Evolutionary conservation across 2,888 invertebrate genomes (phyloP).

Genomic region (Morinoia aosen): DNA sequence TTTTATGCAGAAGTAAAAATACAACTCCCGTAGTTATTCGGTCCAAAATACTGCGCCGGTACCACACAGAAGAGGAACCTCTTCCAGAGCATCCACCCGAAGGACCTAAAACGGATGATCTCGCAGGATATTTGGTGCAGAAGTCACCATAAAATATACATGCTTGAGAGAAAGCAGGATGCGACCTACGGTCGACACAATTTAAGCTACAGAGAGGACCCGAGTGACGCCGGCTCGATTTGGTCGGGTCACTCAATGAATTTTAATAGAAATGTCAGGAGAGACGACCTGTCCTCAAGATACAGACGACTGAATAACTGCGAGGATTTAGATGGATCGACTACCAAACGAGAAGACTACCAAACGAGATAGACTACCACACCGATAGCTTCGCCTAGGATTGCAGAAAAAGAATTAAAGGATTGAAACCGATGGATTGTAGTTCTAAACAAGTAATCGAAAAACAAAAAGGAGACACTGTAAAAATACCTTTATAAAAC

Average conservation of each 20-base stretch:
- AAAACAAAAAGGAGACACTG: neutral
- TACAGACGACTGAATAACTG: neutral
- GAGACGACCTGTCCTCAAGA: neutral
- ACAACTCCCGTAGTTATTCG: neutral
- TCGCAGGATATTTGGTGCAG: neutral
- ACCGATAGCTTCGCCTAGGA: neutral
- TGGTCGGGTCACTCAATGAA: neutral
- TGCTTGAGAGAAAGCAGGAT: neutral
- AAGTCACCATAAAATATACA: neutral
- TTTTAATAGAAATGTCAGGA: constrained; percentile 12
- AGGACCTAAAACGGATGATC: neutral
- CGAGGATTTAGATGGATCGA: neutral
- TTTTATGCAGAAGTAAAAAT: neutral
- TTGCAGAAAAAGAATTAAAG: neutral
- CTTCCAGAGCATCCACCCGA: neutral
- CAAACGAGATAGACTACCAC: neutral
- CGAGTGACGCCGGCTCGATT: neutral
- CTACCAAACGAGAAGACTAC: neutral
- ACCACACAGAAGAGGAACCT: neutral
- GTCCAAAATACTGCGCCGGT: neutral
- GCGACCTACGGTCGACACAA: neutral
- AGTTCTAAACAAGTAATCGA: neutral
- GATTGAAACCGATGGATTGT: neutral
- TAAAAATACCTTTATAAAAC: neutral
- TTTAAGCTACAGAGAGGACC: neutral